A percentile compares a stretch with the other conserved stretches of the same genome.
phyloP scores from a whole-genome alignment of 2,888 invertebrate genomes.

The Anoplius nigerrimus region DNA sequence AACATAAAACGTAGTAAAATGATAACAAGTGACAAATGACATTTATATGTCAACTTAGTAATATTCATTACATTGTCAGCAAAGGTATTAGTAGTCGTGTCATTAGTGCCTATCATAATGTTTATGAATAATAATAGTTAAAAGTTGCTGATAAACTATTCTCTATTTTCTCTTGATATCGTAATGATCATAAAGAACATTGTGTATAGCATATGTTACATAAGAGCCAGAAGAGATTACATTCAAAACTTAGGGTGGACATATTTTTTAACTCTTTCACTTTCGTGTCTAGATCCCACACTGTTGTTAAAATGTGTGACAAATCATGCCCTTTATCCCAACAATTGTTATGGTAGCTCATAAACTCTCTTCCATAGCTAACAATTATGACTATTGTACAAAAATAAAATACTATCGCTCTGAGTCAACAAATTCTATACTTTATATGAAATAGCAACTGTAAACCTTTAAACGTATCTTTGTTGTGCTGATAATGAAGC shows the following conservation, averaged over 20 bases:
- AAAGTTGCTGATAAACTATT: conserved; percentile 13
- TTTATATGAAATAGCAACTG: conserved; percentile 6
- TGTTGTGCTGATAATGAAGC: conserved; percentile 8
- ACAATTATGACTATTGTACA: conserved; percentile 46
- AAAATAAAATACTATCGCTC: conserved; percentile 51
- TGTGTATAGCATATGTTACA: conserved; percentile 20
- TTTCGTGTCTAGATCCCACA: not conserved
- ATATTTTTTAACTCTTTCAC: conserved; percentile 7
- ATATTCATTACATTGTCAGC: too few relatives aligned
- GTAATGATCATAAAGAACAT: conserved; percentile 4
- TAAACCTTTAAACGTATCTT: not conserved
- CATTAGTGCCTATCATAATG: conserved; percentile 6
- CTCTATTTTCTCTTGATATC: too few relatives aligned
- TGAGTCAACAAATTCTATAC: conserved; percentile 42
- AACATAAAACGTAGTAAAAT: conserved; percentile 30
- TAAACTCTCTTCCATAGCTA: conserved; percentile 40
- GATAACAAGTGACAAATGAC: too few relatives aligned
- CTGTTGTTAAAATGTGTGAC: conserved; percentile 49
- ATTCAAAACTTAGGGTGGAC: conserved; percentile 18
- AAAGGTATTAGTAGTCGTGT: conserved; percentile 2
- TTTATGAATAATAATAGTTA: not conserved
- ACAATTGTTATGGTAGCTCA: conserved; percentile 37
- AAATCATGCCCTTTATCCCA: conserved; percentile 31
- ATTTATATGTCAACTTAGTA: too few relatives aligned
- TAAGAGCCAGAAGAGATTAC: not conserved